Evolutionary conservation across 2,797 vertebrate species (phyloP).

Genomic region (Catharus ustulatus): DNA sequence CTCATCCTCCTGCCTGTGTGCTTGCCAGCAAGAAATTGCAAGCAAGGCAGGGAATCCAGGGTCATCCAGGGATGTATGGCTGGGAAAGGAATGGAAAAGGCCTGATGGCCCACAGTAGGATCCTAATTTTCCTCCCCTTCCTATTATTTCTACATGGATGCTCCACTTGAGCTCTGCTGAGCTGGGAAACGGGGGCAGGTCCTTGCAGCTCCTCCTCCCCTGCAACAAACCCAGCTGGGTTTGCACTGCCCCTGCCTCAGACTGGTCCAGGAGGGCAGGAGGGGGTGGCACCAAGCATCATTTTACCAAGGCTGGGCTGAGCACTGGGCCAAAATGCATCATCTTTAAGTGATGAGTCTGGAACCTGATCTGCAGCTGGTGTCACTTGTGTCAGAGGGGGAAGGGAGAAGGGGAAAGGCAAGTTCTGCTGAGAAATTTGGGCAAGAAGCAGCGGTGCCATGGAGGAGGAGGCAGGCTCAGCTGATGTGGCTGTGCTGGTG

Average conservation of each 20-base stretch:
- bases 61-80: neutral
- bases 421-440: neutral
- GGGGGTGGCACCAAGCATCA: neutral
- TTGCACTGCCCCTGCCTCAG: neutral
- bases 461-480: neutral
- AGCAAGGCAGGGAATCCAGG: neutral
- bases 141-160: neutral
- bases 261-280: neutral
- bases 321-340: neutral
- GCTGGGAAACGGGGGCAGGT: neutral
- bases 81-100: neutral
- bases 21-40: neutral
- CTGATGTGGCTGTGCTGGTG: neutral
- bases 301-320: neutral
- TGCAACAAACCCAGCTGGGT: neutral
- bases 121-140: neutral
- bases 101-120: neutral
- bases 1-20: neutral
- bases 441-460: neutral
- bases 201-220: neutral
- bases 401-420: neutral
- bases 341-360: conserved; percentile 53
- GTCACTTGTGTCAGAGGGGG: neutral
- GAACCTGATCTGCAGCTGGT: neutral
- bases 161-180: neutral